phyloP scores from a whole-genome alignment of 2,113 vertebrate species.

The Chaetura pelagica region DNA sequence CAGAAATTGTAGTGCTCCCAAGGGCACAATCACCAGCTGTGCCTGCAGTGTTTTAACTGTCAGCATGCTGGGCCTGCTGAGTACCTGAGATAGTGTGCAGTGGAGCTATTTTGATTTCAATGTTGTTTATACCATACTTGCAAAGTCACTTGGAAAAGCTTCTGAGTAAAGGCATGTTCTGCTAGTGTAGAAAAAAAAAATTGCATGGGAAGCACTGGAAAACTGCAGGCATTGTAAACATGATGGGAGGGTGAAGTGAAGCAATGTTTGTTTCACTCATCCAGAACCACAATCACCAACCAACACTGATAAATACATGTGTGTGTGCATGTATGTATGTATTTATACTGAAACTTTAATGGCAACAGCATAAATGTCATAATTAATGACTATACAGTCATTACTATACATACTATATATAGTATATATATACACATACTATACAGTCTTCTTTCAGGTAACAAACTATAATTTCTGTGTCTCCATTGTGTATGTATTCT shows the following conservation, averaged over 20 bases:
- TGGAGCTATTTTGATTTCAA: not conserved
- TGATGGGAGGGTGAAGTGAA: not conserved
- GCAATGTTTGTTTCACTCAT: not conserved
- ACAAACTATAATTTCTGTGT: not conserved
- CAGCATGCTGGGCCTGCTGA: not conserved
- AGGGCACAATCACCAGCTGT: not conserved
- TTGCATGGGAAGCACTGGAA: not conserved
- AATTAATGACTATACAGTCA: not conserved
- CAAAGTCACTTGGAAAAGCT: not conserved
- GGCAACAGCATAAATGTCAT: not conserved
- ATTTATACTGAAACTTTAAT: not conserved
- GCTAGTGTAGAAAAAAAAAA: not conserved
- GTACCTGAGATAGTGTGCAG: not conserved
- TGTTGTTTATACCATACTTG: not conserved
- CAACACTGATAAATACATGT: no score
- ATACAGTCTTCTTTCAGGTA: not conserved
- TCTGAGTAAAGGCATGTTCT: not conserved
- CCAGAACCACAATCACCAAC: not conserved
- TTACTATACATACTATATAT: no score
- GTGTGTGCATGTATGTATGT: not conserved
- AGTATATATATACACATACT: no score
- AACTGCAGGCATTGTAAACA: not conserved
- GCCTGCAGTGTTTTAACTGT: not conserved
- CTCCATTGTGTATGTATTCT: not conserved
- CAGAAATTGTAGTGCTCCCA: not conserved